Percentiles rank a stretch among this genome's conserved stretches.
phyloP scores from a whole-genome alignment of 2,113 vertebrate species.

The Mirza zaza region DNA sequence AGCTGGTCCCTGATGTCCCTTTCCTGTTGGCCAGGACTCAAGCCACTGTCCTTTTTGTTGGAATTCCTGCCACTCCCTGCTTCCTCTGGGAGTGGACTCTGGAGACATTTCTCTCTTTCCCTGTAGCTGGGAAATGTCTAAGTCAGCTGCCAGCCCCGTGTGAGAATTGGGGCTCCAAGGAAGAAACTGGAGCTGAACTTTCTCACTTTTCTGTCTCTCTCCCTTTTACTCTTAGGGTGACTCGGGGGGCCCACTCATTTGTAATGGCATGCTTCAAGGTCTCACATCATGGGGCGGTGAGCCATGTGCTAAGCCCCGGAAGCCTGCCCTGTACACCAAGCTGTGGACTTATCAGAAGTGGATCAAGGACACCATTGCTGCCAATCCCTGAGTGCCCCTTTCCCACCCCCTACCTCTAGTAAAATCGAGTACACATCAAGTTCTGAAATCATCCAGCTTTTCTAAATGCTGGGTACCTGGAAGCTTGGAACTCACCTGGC shows the following conservation, averaged over 20 bases:
- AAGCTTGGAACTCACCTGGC: neutral
- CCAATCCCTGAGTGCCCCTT: neutral
- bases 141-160: neutral
- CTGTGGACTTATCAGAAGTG: neutral
- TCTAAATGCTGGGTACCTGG: neutral
- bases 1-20: neutral
- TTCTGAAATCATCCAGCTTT: neutral
- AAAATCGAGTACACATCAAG: neutral
- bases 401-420: neutral
- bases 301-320: neutral
- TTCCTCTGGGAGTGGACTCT: neutral
- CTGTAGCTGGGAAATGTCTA: too few relatives aligned
- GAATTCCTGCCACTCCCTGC: too few relatives aligned
- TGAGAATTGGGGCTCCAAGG: too few relatives aligned
- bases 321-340: neutral
- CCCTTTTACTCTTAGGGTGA: conserved; percentile 33
- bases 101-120: rapidly evolving
- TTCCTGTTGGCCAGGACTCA: rapidly evolving
- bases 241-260: conserved; percentile 48
- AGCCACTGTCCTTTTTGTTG: neutral
- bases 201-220: neutral
- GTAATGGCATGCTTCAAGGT: conserved; percentile 36
- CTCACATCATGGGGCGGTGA: conserved; percentile 7
- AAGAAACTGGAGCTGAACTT: neutral
- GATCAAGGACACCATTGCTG: neutral